These are phyloP conservation scores for Collichthys lucidus DNA, from an alignment of 2,113 vertebrate genomes.

Conservation along the genomic window DNA sequence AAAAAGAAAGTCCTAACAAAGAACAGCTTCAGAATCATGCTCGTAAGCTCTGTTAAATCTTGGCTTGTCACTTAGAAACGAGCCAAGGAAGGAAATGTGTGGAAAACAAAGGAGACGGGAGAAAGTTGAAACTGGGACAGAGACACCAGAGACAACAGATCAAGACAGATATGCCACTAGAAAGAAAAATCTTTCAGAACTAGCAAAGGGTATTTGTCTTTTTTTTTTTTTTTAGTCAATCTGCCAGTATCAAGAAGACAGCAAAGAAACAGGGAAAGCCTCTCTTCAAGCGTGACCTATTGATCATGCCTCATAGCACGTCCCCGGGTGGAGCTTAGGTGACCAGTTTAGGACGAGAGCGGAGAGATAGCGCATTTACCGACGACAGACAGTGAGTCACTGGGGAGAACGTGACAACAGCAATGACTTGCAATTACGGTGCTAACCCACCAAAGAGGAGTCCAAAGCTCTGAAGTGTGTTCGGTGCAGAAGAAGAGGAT, in stretches of 20 bases:
- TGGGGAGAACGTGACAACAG: conserved; percentile 43
- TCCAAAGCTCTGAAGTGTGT: conserved; percentile 13
- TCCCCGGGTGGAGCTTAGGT: conserved; percentile 46
- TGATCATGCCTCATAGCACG: conserved; percentile 34
- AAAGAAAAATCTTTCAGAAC: conserved; percentile 21
- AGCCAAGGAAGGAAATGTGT: conserved; percentile 26
- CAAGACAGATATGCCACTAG: conserved; percentile 20
- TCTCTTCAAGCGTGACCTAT: conserved; percentile 58
- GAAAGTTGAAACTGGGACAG: conserved; percentile 44
- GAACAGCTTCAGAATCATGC: conserved; percentile 36
- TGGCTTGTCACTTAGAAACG: conserved; percentile 39
- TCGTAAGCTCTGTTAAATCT: conserved; percentile 39
- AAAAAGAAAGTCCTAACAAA: conserved; percentile 21
- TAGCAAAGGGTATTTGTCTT: conserved; percentile 49
- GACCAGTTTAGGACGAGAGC: conserved; percentile 36
- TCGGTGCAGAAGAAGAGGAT: conserved; percentile 6
- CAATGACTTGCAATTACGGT: conserved; percentile 52
- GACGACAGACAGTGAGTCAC: conserved; percentile 46
- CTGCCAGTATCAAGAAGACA: conserved; percentile 24
- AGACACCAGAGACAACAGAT: conserved; percentile 20
- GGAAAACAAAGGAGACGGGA: conserved; percentile 5
- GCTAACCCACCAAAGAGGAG: conserved; percentile 27
- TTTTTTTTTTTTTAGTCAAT: conserved; percentile 32
- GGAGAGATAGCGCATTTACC: conserved; percentile 8
- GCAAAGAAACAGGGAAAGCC: conserved; percentile 43